Evolutionary conservation across 2,113 vertebrate species (phyloP).

Genomic region (Platichthys stellatus): DNA sequence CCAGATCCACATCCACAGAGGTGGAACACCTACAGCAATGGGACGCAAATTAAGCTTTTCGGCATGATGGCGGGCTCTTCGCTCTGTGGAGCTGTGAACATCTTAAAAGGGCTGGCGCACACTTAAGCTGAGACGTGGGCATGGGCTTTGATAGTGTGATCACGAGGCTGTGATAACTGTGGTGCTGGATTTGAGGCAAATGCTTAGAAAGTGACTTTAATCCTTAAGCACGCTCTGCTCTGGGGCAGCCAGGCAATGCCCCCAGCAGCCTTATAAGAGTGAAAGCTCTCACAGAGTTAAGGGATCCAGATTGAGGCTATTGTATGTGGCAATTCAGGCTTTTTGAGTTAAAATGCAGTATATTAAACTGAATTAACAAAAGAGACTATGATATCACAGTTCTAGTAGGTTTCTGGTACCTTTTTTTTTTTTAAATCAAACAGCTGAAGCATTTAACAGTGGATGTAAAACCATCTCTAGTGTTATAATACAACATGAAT

Average conservation of each 20-base stretch:
- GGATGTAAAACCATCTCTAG: not conserved
- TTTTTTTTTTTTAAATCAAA: too few species aligned
- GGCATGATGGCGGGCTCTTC: conserved; percentile 6
- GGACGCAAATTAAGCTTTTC: conserved; percentile 15
- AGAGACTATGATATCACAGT: not conserved
- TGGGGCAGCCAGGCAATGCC: conserved; percentile 34
- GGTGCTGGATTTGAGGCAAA: conserved; percentile 47
- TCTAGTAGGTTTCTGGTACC: not conserved
- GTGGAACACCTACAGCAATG: conserved; percentile 19
- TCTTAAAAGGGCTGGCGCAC: conserved; percentile 32
- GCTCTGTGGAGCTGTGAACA: conserved; percentile 30
- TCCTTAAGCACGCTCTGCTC: conserved; percentile 48
- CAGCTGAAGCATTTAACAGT: too few species aligned
- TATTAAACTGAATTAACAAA: not conserved
- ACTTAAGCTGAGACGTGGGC: conserved; percentile 19
- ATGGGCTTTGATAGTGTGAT: conserved; percentile 60
- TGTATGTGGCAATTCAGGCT: not conserved
- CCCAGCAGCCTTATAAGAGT: conserved; percentile 17
- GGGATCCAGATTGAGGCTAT: conserved; percentile 5
- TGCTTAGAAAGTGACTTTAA: conserved; percentile 54
- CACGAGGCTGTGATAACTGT: conserved; percentile 50
- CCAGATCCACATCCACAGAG: conserved; percentile 3
- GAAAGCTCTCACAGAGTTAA: conserved; percentile 1
- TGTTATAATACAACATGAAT: not conserved
- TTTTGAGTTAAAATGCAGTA: too few species aligned